Percentiles rank a stretch among this genome's conserved stretches.
Conservation (phyloP, 2,113 vertebrate genomes). For the Bos indicus region DNA sequence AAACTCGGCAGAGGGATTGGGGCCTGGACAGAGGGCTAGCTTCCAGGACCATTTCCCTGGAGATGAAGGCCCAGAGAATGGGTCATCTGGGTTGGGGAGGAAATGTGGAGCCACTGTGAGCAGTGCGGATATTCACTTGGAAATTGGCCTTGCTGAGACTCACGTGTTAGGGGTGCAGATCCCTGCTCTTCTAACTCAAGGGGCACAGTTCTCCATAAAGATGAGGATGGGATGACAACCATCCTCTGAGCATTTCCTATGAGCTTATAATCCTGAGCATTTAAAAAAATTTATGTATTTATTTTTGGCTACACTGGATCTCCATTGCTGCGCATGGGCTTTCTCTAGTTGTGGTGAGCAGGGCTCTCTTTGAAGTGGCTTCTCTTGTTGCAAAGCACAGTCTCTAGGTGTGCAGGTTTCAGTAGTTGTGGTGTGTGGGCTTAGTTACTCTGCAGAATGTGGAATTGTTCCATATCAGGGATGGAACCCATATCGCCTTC, state of each 20-base stretch:
- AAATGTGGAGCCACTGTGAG: not conserved
- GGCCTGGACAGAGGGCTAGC: not conserved
- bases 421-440: not conserved
- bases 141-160: not conserved
- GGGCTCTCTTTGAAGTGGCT: not conserved
- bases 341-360: not conserved
- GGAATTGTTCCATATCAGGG: not conserved
- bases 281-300: not conserved
- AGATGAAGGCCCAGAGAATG: not conserved
- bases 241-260: not conserved
- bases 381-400: not conserved
- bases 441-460: not conserved
- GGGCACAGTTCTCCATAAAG: not conserved
- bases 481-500: not conserved
- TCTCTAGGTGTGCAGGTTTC: not conserved
- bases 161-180: not conserved
- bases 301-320: not conserved
- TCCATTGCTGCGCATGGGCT: fast-evolving
- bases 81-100: not conserved
- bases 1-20: not conserved
- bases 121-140: not conserved
- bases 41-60: not conserved
- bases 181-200: not conserved
- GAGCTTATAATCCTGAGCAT: not conserved
- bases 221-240: not conserved